Conservation (phyloP, 2,113 vertebrate genomes). For the Platysternon megacephalum region DNA sequence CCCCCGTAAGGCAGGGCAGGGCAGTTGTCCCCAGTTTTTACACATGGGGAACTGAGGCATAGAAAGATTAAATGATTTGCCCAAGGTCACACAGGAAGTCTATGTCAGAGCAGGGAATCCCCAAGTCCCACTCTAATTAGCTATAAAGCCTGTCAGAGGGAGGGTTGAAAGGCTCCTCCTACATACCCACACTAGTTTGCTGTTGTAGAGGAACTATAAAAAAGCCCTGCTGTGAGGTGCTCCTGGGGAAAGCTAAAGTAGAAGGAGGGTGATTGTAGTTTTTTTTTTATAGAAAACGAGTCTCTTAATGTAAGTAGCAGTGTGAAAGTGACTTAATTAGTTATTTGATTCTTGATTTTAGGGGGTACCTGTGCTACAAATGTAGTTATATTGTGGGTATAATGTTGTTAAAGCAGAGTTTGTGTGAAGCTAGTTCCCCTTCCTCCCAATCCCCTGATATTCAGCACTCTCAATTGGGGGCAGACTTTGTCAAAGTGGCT, state of each 20-base stretch:
- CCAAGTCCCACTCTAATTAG: background rate
- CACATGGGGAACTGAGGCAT: background rate
- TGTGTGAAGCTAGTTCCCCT: background rate
- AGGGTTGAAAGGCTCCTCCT: background rate
- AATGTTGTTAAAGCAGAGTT: background rate
- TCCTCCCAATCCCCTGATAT: background rate
- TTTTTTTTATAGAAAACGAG: background rate
- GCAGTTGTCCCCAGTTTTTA: background rate
- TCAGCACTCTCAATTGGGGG: background rate
- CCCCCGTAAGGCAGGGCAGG: background rate
- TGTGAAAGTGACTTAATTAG: background rate
- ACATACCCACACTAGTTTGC: no score
- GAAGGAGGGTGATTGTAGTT: background rate
- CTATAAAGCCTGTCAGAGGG: background rate
- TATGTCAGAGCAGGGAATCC: background rate
- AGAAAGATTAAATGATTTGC: background rate
- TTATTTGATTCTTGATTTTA: background rate
- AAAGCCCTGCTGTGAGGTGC: background rate
- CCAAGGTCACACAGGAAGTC: background rate
- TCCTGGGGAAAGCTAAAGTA: background rate
- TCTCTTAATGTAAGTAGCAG: background rate
- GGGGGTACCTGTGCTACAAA: background rate
- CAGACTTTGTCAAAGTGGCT: background rate
- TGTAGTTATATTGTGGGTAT: background rate
- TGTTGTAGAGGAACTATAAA: background rate